Percentiles rank a stretch among this genome's conserved stretches.
phyloP scores from a whole-genome alignment of 2,888 invertebrate species.

The Euzetes globulus region DNA sequence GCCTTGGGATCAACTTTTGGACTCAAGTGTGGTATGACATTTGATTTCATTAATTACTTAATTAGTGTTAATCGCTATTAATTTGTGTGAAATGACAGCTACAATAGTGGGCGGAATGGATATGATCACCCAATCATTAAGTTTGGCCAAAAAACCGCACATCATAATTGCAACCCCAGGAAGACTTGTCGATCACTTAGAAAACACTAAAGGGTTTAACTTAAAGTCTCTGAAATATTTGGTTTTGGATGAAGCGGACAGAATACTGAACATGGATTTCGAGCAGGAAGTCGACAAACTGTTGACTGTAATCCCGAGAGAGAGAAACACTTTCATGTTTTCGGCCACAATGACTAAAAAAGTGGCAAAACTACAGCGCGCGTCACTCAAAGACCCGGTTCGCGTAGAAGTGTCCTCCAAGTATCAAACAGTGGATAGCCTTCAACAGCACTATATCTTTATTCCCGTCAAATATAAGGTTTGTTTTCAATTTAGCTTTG shows the following conservation, averaged over 20 bases:
- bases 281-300: constrained; percentile 97
- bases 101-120: constrained; percentile 99
- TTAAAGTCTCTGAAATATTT: constrained; percentile 77
- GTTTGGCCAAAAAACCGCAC: constrained; percentile 91
- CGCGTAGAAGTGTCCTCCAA: constrained; percentile 91
- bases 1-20: constrained; percentile 83
- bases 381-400: constrained; percentile 85
- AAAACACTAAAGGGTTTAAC: constrained; percentile 96
- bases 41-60: not conserved
- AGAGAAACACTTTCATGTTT: constrained; percentile 84
- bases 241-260: constrained; percentile 98
- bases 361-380: constrained; percentile 87
- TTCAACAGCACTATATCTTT: constrained; percentile 89
- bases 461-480: constrained; percentile 91
- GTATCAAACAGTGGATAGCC: constrained; percentile 94
- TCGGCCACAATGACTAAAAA: constrained; percentile 99
- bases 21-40: constrained; percentile 63
- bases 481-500: not conserved
- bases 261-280: constrained; percentile 98
- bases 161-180: constrained; percentile 96
- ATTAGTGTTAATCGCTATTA: not conserved
- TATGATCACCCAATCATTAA: constrained; percentile 86
- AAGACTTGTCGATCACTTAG: constrained; percentile 85
- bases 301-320: constrained; percentile 77
- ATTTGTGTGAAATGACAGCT: constrained; percentile 49